Conservation (phyloP, 2,797 vertebrate species). For the Paguma larvata region DNA sequence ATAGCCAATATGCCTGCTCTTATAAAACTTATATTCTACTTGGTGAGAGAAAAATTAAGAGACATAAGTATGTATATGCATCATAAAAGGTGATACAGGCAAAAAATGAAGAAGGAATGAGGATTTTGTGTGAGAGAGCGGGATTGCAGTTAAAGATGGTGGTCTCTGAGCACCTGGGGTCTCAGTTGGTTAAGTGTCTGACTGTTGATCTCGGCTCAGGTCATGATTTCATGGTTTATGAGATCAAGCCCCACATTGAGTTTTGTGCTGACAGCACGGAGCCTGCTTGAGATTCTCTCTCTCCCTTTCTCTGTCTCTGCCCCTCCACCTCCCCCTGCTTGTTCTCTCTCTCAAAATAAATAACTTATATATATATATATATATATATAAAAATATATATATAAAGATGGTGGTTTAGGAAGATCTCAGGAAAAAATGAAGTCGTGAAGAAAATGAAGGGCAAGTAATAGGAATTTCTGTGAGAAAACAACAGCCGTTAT, state of each 20-base stretch:
- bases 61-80: neutral
- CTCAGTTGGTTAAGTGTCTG: too few species aligned
- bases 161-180: neutral
- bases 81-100: neutral
- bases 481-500: neutral
- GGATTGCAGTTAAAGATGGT: neutral
- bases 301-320: too few species aligned
- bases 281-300: too few species aligned
- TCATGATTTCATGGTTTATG: too few species aligned
- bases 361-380: too few species aligned
- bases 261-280: too few species aligned
- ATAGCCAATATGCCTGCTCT: neutral
- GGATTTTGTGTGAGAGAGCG: neutral
- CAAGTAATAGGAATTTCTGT: fast-evolving
- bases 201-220: too few species aligned
- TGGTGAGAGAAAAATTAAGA: neutral
- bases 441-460: neutral
- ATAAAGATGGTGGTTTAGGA: neutral
- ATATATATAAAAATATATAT: too few species aligned
- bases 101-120: neutral
- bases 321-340: too few species aligned
- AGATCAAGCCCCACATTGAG: too few species aligned
- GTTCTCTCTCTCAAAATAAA: too few species aligned
- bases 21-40: neutral
- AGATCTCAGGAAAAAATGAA: neutral